Evolutionary conservation across 2,888 invertebrate species (phyloP).

Genomic region (Zygaena filipendulae): DNA sequence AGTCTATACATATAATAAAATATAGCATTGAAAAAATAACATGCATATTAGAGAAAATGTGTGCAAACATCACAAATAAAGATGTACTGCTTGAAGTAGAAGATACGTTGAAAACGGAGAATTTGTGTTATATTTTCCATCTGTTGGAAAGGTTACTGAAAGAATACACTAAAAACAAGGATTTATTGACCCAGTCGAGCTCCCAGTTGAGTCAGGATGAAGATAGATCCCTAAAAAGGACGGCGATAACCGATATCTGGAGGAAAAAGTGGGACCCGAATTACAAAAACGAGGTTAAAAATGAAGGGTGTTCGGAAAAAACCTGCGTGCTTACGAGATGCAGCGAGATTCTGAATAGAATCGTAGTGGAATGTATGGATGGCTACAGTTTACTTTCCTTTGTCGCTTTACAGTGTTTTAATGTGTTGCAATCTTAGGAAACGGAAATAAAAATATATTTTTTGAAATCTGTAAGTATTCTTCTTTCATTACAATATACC

Average conservation of each 20-base stretch:
- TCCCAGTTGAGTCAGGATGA: slow-evolving; percentile 26
- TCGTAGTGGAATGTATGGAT: slow-evolving; percentile 39
- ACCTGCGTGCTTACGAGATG: slow-evolving; percentile 29
- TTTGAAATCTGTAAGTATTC: too few relatives aligned
- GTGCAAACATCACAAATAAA: slow-evolving; percentile 20
- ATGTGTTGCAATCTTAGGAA: slow-evolving; percentile 35
- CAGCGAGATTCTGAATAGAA: slow-evolving; percentile 37
- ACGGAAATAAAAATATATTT: slow-evolving; percentile 5
- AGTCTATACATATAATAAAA: slow-evolving; percentile 38
- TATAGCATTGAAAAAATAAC: slow-evolving; percentile 40
- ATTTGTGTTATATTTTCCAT: slow-evolving; percentile 38
- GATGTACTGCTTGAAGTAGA: slow-evolving; percentile 28
- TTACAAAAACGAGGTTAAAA: slow-evolving; percentile 17
- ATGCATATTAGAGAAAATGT: slow-evolving; percentile 24
- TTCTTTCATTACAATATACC: too few relatives aligned
- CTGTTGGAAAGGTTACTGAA: slow-evolving; percentile 35
- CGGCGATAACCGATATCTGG: slow-evolving; percentile 43
- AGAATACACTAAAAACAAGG: slow-evolving; percentile 21
- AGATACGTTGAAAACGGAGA: slow-evolving; percentile 30
- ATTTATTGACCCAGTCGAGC: slow-evolving; percentile 17
- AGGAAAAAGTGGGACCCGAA: slow-evolving; percentile 43
- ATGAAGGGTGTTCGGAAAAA: slow-evolving; percentile 23
- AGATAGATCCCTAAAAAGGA: slow-evolving; percentile 27
- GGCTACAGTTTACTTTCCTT: slow-evolving; percentile 43
- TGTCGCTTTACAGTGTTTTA: slow-evolving; percentile 47